A percentile compares a stretch with the other conserved stretches of the same genome.
phyloP scores from a whole-genome alignment of 2,888 invertebrate species.

The Philhelius pedissequus region DNA sequence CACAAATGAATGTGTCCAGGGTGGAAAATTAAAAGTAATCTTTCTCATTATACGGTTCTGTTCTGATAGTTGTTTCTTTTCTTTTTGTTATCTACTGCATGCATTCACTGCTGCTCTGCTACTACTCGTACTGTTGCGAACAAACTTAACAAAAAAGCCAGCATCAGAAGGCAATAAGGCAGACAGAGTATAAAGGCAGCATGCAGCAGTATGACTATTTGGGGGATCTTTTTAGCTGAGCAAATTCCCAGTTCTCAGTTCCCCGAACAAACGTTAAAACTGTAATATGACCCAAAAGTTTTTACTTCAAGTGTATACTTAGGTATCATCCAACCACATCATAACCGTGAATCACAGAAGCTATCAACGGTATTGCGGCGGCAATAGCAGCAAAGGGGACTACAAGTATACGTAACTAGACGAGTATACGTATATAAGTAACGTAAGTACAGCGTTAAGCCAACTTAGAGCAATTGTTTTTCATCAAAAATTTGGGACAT shows the following conservation, averaged over 20 bases:
- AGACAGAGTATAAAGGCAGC: neutral
- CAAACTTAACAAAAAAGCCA: neutral
- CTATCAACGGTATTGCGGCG: neutral
- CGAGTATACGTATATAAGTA: too few relatives aligned
- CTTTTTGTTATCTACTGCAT: slow-evolving; percentile 31
- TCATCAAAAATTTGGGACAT: slow-evolving; percentile 55
- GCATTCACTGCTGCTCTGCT: neutral
- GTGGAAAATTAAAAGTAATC: slow-evolving; percentile 35
- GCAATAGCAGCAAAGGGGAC: neutral
- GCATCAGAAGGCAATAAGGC: neutral
- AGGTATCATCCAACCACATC: slow-evolving; percentile 7
- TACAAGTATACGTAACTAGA: too few relatives aligned
- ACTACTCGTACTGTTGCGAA: neutral
- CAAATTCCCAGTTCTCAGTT: neutral
- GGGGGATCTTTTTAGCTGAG: neutral
- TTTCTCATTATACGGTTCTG: slow-evolving; percentile 10
- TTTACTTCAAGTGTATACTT: neutral
- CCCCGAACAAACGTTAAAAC: slow-evolving; percentile 7
- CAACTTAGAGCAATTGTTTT: slow-evolving; percentile 46
- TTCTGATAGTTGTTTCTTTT: slow-evolving; percentile 6
- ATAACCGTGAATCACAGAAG: slow-evolving; percentile 9
- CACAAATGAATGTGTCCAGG: slow-evolving; percentile 30
- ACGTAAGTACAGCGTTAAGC: neutral
- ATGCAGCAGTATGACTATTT: neutral
- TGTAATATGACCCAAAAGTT: slow-evolving; percentile 16